Evolutionary conservation across 2,113 vertebrate species (phyloP).

Genomic region (Grammomys surdaster): DNA sequence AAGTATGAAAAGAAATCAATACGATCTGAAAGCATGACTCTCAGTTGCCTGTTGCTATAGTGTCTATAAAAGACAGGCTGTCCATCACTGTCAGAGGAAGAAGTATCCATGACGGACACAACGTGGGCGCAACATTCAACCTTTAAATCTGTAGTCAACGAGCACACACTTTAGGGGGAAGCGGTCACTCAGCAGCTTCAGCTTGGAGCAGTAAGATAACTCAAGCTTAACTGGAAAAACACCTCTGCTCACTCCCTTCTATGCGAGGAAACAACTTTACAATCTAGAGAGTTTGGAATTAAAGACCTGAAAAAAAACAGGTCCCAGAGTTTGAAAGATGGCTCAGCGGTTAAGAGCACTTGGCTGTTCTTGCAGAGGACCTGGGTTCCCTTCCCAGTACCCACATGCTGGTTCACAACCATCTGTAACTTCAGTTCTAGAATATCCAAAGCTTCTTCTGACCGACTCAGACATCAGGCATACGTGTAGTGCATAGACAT

Average conservation of each 20-base stretch:
- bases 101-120: neutral
- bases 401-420: neutral
- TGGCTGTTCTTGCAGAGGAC: neutral
- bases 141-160: constrained; percentile 1
- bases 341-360: neutral
- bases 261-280: neutral
- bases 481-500: neutral
- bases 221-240: neutral
- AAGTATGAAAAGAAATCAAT: constrained; percentile 37
- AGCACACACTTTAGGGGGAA: neutral
- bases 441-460: neutral
- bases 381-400: neutral
- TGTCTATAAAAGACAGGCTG: neutral
- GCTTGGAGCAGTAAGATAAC: neutral
- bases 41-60: neutral
- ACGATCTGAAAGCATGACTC: neutral
- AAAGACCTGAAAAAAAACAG: neutral
- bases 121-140: neutral
- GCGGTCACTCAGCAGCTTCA: neutral
- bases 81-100: constrained; percentile 8
- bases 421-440: neutral
- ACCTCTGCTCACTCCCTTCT: neutral
- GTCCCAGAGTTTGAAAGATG: neutral
- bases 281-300: constrained; percentile 21
- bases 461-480: neutral